Percentiles rank a stretch among this genome's conserved stretches.
Conservation (phyloP, 1,140 invertebrate species). For the Odontomachus brunneus region DNA sequence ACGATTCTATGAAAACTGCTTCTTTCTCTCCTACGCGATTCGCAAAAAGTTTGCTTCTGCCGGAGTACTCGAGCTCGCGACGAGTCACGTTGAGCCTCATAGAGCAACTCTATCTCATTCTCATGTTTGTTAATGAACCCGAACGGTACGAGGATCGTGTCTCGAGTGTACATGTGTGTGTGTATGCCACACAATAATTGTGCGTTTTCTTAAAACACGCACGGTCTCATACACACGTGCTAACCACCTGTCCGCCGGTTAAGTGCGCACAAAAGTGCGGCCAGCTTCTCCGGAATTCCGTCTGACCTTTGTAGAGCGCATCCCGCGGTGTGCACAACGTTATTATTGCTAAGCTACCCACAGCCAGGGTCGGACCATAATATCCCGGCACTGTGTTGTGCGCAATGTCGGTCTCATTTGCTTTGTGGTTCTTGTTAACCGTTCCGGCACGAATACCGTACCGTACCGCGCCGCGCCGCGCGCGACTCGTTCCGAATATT, state of each 20-base stretch:
- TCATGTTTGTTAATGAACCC: neutral
- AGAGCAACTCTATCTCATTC: neutral
- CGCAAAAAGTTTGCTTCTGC: no score
- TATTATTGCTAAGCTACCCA: constrained; percentile 59
- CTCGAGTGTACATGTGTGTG: no score
- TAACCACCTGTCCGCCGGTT: neutral
- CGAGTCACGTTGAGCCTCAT: neutral
- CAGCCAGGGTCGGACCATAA: constrained; percentile 19
- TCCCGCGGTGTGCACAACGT: constrained; percentile 19
- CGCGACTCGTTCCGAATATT: constrained; percentile 46
- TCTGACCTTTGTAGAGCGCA: constrained; percentile 22
- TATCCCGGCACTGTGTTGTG: constrained; percentile 22
- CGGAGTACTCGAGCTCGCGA: no score
- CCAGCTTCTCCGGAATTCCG: constrained; percentile 46
- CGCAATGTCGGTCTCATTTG: constrained; percentile 58
- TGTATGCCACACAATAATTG: no score
- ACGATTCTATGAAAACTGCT: no score
- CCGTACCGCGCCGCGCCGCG: neutral
- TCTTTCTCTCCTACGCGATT: no score
- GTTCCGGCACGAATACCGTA: neutral
- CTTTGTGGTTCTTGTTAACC: constrained; percentile 64
- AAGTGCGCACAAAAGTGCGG: neutral
- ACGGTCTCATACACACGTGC: no score
- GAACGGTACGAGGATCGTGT: no score
- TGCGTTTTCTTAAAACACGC: neutral